These are phyloP conservation scores for Apis dorsata DNA, from an alignment of 1,140 invertebrate genomes.

Conservation along the genomic window DNA sequence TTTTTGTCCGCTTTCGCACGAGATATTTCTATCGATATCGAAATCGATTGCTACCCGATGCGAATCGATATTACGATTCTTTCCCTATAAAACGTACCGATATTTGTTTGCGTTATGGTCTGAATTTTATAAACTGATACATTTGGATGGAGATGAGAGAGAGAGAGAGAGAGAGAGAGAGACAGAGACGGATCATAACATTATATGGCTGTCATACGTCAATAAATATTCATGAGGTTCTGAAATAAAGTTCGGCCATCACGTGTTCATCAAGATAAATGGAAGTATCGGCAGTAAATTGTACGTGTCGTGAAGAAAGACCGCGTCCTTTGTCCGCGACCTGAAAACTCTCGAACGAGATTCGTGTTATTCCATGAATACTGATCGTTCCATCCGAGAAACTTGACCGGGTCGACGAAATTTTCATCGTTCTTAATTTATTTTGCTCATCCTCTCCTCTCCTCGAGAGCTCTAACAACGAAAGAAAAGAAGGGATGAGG, in stretches of 20 bases:
- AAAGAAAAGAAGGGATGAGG: neutral
- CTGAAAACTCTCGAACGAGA: neutral
- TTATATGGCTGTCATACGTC: slow-evolving; percentile 1
- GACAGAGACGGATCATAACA: neutral
- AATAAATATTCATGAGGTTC: slow-evolving; percentile 32
- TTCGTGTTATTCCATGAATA: neutral
- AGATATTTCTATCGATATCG: neutral
- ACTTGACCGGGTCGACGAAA: neutral
- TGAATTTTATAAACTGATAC: neutral
- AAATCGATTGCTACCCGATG: neutral
- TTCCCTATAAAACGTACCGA: neutral
- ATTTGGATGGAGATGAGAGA: too few relatives aligned
- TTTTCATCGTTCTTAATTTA: neutral
- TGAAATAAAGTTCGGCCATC: neutral
- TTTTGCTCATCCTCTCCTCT: too few relatives aligned
- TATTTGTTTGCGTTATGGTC: neutral
- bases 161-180: neutral
- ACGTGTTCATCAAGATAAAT: slow-evolving; percentile 23
- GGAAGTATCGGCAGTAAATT: slow-evolving; percentile 21
- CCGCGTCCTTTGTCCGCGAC: slow-evolving; percentile 6
- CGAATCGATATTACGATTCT: neutral
- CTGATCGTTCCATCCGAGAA: neutral
- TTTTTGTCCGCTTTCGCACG: neutral
- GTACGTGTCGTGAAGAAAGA: neutral
- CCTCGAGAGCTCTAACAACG: neutral